Percentiles rank a stretch among this genome's conserved stretches.
Conservation (phyloP, 2,113 vertebrate species). For the Rhea americana region DNA sequence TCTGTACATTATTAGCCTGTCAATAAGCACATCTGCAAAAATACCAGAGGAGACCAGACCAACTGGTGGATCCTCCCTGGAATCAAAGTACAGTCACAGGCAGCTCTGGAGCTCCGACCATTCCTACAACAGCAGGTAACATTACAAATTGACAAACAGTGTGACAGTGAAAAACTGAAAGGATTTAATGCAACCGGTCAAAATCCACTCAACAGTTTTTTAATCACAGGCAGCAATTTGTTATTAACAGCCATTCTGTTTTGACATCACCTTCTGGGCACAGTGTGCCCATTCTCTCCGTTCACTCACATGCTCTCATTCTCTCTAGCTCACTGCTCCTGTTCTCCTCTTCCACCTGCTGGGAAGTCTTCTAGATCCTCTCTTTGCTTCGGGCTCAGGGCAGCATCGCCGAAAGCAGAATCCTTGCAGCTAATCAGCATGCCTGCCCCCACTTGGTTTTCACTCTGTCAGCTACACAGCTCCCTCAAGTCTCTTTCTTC, state of each 20-base stretch:
- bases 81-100: background rate
- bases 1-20: background rate
- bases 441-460: constrained; percentile 4
- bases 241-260: background rate
- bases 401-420: constrained; percentile 43
- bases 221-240: constrained; percentile 16
- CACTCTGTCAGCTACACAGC: background rate
- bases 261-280: background rate
- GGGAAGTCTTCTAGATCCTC: constrained; percentile 12
- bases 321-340: constrained; percentile 8
- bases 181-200: constrained; percentile 21
- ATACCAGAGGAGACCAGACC: background rate
- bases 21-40: background rate
- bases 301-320: constrained; percentile 14
- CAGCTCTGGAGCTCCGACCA: background rate
- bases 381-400: constrained; percentile 12
- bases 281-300: background rate
- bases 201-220: constrained; percentile 38
- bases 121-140: constrained; percentile 9
- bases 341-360: background rate
- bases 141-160: constrained; percentile 16
- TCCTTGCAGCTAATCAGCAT: constrained; percentile 43
- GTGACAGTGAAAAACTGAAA: constrained; percentile 30
- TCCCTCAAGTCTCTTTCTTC: constrained; percentile 67
- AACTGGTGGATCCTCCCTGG: background rate